phyloP scores from a whole-genome alignment of 92 coral and sea anemone species.

The Pocillopora grandis region DNA sequence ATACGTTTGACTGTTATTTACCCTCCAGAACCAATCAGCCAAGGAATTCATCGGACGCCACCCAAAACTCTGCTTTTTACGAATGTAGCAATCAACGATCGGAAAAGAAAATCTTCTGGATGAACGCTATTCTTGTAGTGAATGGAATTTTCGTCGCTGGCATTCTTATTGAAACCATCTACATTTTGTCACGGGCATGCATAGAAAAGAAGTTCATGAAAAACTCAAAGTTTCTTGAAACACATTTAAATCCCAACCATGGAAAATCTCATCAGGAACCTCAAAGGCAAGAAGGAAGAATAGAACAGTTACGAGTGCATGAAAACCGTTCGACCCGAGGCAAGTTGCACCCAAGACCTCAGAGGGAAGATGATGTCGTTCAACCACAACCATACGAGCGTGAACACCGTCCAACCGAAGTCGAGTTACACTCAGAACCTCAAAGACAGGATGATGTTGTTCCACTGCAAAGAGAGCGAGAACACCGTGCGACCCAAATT shows the following conservation, averaged over 20 bases:
- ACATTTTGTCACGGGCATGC: neutral
- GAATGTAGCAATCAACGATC: constrained; percentile 15
- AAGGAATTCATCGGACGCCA: neutral
- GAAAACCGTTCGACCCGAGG: no score
- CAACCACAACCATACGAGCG: no score
- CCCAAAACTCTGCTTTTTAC: neutral
- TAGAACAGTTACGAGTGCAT: neutral
- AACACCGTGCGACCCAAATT: no score
- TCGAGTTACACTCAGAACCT: no score
- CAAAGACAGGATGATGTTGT: no score
- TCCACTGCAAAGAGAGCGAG: no score
- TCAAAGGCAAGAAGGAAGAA: neutral
- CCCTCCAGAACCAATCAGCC: neutral
- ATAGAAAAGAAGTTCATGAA: neutral
- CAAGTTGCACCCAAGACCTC: no score
- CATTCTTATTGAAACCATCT: neutral
- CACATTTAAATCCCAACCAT: neutral
- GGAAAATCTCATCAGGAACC: neutral
- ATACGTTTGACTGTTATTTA: neutral
- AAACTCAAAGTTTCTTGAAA: neutral
- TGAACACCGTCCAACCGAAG: no score
- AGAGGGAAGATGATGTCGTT: no score
- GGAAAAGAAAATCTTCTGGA: constrained; percentile 1
- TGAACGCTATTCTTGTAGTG: neutral
- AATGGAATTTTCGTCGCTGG: neutral